phyloP scores from a whole-genome alignment of 2,113 vertebrate genomes.

The Okapia johnstoni region DNA sequence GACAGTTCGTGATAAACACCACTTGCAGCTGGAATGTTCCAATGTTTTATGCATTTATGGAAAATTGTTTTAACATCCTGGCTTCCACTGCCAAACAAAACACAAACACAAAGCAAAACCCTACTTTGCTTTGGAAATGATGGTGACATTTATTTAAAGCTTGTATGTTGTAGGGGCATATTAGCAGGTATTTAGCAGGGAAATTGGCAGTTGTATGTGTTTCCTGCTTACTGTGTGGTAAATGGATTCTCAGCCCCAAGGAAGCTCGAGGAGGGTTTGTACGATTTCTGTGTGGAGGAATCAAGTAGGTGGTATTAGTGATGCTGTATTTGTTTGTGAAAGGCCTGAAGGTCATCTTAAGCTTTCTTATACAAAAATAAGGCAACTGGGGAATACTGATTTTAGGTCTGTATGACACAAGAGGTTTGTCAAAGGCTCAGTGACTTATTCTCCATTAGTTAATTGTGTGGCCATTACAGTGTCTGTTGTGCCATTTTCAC shows the following conservation, averaged over 20 bases:
- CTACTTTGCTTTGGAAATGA: background rate
- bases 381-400: background rate
- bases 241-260: background rate
- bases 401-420: background rate
- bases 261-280: background rate
- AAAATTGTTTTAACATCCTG: background rate
- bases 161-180: background rate
- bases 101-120: background rate
- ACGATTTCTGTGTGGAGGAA: background rate
- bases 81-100: background rate
- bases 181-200: background rate
- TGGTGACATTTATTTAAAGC: background rate
- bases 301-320: background rate
- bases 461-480: background rate
- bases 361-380: background rate
- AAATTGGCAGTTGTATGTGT: background rate
- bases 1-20: background rate
- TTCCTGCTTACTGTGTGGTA: background rate
- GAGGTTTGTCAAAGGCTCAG: background rate
- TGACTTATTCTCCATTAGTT: background rate
- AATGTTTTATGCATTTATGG: conserved; percentile 21
- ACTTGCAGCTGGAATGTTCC: background rate
- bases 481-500: background rate
- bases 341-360: background rate
- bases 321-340: background rate